Evolutionary conservation across 2,797 vertebrate genomes (phyloP).

Genomic region (Tinamus major): DNA sequence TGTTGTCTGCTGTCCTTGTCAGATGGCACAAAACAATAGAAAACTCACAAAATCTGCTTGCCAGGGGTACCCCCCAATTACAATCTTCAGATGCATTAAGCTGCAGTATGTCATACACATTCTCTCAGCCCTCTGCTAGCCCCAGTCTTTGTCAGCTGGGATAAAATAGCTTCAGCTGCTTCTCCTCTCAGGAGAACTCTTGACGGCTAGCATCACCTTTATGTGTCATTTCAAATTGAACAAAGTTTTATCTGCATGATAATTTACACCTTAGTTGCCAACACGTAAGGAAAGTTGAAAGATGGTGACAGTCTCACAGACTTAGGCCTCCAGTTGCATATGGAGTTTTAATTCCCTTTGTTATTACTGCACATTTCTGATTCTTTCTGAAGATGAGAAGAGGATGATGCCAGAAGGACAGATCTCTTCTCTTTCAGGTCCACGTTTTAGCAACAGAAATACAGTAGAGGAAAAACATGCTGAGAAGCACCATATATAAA

Average conservation of each 20-base stretch:
- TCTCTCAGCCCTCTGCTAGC: neutral
- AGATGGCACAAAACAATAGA: neutral
- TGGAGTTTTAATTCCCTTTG: neutral
- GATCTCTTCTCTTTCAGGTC: neutral
- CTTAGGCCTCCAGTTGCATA: neutral
- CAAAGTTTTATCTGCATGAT: neutral
- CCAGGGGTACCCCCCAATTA: neutral
- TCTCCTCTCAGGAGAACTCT: neutral
- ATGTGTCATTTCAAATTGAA: neutral
- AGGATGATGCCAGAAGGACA: neutral
- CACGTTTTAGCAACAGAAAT: neutral
- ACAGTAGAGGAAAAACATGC: neutral
- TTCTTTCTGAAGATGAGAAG: neutral
- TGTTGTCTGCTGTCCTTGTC: neutral
- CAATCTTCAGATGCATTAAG: neutral
- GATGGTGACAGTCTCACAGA: neutral
- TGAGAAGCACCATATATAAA: neutral
- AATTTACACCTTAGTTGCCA: neutral
- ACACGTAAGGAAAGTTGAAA: neutral
- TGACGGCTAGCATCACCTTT: neutral
- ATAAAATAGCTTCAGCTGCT: neutral
- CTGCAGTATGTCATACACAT: fast-evolving
- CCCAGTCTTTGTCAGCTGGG: neutral
- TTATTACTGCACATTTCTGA: neutral
- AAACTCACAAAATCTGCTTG: neutral